Percentiles rank a stretch among this genome's conserved stretches.
Evolutionary conservation across 2,113 vertebrate species (phyloP).

Genomic region (Physeter macrocephalus): DNA sequence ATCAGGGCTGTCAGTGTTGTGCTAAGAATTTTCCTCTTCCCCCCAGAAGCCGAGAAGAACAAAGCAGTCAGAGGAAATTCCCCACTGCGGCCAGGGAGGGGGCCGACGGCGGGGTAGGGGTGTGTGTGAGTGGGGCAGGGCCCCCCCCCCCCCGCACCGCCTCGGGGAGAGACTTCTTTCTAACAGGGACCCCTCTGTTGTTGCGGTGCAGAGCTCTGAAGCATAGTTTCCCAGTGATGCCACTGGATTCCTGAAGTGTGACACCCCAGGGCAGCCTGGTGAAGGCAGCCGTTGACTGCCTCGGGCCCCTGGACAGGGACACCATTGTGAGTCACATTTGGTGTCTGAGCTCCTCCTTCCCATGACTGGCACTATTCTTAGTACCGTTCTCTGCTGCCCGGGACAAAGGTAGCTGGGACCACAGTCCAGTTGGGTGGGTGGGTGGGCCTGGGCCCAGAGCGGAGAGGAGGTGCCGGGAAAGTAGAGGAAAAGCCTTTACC

Average conservation of each 20-base stretch:
- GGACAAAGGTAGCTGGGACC: slow-evolving; percentile 62
- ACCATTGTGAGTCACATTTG: slow-evolving; percentile 76
- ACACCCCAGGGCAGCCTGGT: slow-evolving; percentile 62
- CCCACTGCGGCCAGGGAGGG: background rate
- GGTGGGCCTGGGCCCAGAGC: background rate
- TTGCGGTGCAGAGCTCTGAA: background rate
- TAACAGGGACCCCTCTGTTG: slow-evolving; percentile 63
- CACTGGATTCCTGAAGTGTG: slow-evolving; percentile 81
- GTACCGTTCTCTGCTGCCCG: slow-evolving; percentile 41
- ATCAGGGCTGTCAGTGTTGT: background rate
- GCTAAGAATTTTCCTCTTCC: background rate
- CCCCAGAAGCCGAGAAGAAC: background rate
- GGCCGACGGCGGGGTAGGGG: background rate
- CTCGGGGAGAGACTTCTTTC: slow-evolving; percentile 28
- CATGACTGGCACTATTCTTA: slow-evolving; percentile 77
- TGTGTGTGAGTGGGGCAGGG: background rate
- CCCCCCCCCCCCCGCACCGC: background rate
- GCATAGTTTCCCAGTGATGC: slow-evolving; percentile 82
- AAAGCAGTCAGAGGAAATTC: slow-evolving; percentile 20
- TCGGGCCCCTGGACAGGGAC: slow-evolving; percentile 73
- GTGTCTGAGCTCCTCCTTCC: slow-evolving; percentile 69
- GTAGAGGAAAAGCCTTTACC: background rate
- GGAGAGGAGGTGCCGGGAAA: background rate
- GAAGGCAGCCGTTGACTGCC: slow-evolving; percentile 76
- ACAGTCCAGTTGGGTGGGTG: slow-evolving; percentile 24